Evolutionary conservation across 2,113 vertebrate genomes (phyloP).

Genomic region (Corynorhinus townsendii): DNA sequence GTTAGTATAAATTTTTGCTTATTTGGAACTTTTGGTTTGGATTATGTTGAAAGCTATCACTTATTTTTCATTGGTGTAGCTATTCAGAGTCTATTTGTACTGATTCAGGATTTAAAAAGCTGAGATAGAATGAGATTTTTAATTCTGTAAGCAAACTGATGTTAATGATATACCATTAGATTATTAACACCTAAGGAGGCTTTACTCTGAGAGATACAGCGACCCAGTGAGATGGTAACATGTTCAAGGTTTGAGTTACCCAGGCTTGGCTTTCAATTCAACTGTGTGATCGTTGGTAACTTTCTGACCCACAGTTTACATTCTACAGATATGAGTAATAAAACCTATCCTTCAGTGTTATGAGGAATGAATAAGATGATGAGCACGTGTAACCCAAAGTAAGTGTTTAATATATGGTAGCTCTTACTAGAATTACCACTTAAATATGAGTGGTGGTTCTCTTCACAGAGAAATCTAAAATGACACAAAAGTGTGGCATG

Average conservation of each 20-base stretch:
- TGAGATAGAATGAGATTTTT: neutral
- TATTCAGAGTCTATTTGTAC: neutral
- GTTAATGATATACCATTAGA: neutral
- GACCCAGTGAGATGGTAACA: neutral
- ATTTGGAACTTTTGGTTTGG: conserved; percentile 11
- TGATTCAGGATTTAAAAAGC: neutral
- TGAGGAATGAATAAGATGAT: neutral
- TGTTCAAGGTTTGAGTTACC: neutral
- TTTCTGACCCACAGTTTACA: neutral
- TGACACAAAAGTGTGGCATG: neutral
- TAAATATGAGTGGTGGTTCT: neutral
- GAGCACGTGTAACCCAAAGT: neutral
- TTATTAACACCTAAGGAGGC: neutral
- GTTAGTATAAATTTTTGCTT: neutral
- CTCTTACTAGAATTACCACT: neutral
- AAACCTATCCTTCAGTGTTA: neutral
- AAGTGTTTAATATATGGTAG: neutral
- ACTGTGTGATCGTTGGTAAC: neutral
- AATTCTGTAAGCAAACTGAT: neutral
- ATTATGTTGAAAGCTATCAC: neutral
- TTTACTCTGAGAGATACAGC: neutral
- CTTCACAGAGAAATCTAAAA: neutral
- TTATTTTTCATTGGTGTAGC: neutral
- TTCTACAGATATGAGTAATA: neutral
- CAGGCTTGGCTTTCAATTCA: neutral